Conservation (phyloP, 2,888 invertebrate species). For the Asteroscopus sphinx region DNA sequence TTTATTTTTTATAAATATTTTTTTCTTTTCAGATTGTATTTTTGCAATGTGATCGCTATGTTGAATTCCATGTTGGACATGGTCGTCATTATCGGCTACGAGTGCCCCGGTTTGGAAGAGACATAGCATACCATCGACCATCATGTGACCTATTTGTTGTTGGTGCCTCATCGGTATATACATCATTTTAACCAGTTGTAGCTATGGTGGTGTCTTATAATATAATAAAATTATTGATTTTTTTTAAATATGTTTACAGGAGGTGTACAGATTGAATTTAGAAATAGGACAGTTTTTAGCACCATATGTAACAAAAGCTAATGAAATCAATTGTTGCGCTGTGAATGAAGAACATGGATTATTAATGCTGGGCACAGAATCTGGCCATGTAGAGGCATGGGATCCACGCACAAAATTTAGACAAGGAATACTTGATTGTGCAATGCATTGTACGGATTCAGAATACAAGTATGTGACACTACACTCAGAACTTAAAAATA, state of each 20-base stretch:
- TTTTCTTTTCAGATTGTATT: conserved; percentile 93
- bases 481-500: background rate
- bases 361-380: conserved; percentile 95
- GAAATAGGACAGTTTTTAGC: conserved; percentile 98
- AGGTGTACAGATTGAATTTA: conserved; percentile 98
- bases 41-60: conserved; percentile 94
- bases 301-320: conserved; percentile 94
- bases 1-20: background rate
- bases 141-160: conserved; percentile 98
- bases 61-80: conserved; percentile 98
- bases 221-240: conserved; percentile 4
- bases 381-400: conserved; percentile 99
- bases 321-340: conserved; percentile 94
- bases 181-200: background rate
- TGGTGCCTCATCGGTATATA: conserved; percentile 94
- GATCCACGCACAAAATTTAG: conserved; percentile 95
- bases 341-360: conserved; percentile 97
- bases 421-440: conserved; percentile 96
- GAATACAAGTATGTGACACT: conserved; percentile 77
- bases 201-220: background rate
- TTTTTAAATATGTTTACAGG: conserved; percentile 86
- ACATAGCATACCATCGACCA: conserved; percentile 96
- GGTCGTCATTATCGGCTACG: conserved; percentile 97
- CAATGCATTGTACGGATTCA: conserved; percentile 89
- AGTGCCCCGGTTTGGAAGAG: conserved; percentile 98